Evolutionary conservation across 2,113 vertebrate genomes (phyloP), one percentile per base, ranked within the genome.

Genomic region (Centrocercus urophasianus): DNA sequence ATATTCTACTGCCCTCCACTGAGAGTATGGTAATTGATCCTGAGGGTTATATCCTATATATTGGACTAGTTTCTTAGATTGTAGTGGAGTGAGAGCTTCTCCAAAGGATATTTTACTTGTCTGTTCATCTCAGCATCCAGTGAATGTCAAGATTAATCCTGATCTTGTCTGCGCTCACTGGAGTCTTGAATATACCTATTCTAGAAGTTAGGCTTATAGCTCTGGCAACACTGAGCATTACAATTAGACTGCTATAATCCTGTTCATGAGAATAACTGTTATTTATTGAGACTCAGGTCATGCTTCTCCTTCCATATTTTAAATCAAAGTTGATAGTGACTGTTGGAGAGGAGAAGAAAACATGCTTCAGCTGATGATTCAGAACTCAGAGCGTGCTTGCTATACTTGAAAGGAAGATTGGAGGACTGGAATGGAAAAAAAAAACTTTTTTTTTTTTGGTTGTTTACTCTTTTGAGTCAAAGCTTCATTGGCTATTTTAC

Each of bases 361-460:
- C 32, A 19, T 4, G 11, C 74, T 88, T 93, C 50, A 83, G 12
- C 11, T 75, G 83, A 30, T 86, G 38, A 81, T 78, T 88, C 85
- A 88, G 80, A 81, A 66, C 20, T 80, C 13, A 54, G 72, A 78
- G 76, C 86, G 14, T 47, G 60, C 50, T 82, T 79, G 48, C 45
- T 74, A 40, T 21, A 63, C 75, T 79, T 76, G 67, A 89, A 83
- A 90, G 64, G 50, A 89, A 89, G 75, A 91, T 83, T 75, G 88
- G 63, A 86, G 64, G 16, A 38, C 89, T 94, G 79, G 72, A 93
- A 86, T 0, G 1, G 79, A 88, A 89, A 94, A 28, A 54, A 54
- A 30, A 9, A 28, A 38, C 36, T 38, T 38, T 38, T 2, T 9
- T 28, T 54, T 36, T 36, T 36, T 52, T 34, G 34, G 34, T 74